A percentile compares a stretch with the other conserved stretches of the same genome.
Conservation (phyloP, 2,888 invertebrate species). For the Endotricha flammealis region DNA sequence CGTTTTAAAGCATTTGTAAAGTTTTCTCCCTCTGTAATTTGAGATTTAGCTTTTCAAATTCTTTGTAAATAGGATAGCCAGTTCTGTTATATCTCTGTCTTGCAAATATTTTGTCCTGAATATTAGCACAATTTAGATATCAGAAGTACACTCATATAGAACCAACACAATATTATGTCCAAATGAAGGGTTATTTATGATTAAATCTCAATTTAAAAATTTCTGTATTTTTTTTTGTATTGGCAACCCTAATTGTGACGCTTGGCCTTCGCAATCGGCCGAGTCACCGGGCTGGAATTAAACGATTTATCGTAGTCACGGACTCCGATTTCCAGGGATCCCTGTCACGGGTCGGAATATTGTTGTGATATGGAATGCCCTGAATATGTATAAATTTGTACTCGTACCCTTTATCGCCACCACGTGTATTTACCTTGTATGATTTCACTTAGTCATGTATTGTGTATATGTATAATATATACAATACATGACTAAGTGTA, state of each 20-base stretch:
- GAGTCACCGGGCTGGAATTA: constrained; percentile 68
- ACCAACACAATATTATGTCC: too few species aligned
- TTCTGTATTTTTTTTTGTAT: neutral
- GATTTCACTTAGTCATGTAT: neutral
- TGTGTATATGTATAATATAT: neutral
- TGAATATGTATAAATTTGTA: constrained; percentile 32
- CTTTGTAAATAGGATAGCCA: too few species aligned
- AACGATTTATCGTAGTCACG: constrained; percentile 72
- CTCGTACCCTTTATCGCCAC: constrained; percentile 23
- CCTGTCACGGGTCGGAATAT: constrained; percentile 48
- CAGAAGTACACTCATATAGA: too few species aligned
- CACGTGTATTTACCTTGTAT: neutral
- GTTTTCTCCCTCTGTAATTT: too few species aligned
- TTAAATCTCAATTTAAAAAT: too few species aligned
- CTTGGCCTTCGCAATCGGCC: constrained; percentile 62
- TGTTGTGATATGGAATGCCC: constrained; percentile 40
- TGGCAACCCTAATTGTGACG: constrained; percentile 41
- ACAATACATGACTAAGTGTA: too few species aligned
- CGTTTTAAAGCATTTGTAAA: too few species aligned
- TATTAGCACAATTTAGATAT: too few species aligned
- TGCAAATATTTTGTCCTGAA: too few species aligned
- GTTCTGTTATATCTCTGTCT: too few species aligned
- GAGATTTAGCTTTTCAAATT: too few species aligned
- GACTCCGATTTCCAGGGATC: constrained; percentile 52
- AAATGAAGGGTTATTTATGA: too few species aligned